Conservation (phyloP, 1,140 invertebrate species). For the Trypoxylus dichotomus region DNA sequence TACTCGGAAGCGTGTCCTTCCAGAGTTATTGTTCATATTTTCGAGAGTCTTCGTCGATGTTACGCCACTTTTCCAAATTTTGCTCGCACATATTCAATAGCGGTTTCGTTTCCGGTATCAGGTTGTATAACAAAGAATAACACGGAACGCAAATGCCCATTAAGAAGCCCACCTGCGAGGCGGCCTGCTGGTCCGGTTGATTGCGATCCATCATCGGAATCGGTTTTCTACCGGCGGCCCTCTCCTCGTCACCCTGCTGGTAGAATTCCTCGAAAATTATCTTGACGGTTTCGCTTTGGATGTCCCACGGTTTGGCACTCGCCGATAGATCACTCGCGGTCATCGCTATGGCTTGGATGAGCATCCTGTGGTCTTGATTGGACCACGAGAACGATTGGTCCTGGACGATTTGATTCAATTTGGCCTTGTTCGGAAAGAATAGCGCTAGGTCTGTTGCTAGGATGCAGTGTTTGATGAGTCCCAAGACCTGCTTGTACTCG, state of each 20-base stretch:
- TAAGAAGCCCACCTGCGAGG: slow-evolving; percentile 78
- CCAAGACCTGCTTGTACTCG: slow-evolving; percentile 78
- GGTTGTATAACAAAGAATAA: slow-evolving; percentile 67
- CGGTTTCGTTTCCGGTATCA: slow-evolving; percentile 72
- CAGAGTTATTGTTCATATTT: background rate
- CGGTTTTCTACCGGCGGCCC: slow-evolving; percentile 66
- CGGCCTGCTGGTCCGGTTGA: slow-evolving; percentile 71
- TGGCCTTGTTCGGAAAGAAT: slow-evolving; percentile 77
- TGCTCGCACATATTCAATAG: slow-evolving; percentile 68
- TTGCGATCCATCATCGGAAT: slow-evolving; percentile 84
- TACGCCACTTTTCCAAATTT: slow-evolving; percentile 63
- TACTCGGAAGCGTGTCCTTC: background rate
- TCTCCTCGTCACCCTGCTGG: slow-evolving; percentile 77
- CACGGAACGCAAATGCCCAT: slow-evolving; percentile 80
- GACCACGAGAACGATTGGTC: slow-evolving; percentile 65
- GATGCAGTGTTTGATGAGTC: slow-evolving; percentile 78
- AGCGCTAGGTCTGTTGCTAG: slow-evolving; percentile 80
- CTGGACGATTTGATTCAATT: slow-evolving; percentile 62
- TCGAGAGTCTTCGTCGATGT: slow-evolving; percentile 51
- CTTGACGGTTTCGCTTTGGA: slow-evolving; percentile 77
- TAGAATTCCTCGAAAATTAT: slow-evolving; percentile 88
- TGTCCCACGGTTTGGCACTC: slow-evolving; percentile 80
- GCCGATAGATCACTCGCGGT: slow-evolving; percentile 83
- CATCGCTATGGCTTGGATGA: slow-evolving; percentile 77
- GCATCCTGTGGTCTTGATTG: slow-evolving; percentile 62